Evolutionary conservation across 2,797 vertebrate genomes (phyloP), one percentile per base, ranked within the genome.

Genomic region (Pogoniulus pusillus): DNA sequence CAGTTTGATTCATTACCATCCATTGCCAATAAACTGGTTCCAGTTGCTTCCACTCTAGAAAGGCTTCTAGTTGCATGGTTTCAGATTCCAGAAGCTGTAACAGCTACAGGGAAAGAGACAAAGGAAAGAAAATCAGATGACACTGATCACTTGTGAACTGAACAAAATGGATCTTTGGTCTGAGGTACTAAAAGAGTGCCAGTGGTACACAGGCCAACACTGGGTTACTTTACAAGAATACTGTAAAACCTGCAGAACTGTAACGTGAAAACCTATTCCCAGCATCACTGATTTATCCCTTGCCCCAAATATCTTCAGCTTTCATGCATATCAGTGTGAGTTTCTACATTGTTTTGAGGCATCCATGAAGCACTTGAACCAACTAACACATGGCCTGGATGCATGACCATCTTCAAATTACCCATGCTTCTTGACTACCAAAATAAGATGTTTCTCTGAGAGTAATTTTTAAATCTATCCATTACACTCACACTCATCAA

Each of bases 1-100:
- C 23, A 89, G 22, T 34, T 66, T 82, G 75, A 74, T 60, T 69
- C 15, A 59, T 97, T 94, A 99, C 99, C 98, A 99, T 98, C 99
- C 99, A 99, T 68, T 95, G 97, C 98, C 98, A 99, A 95, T 98
- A 99, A 75, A 99, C 85, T 3, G 96, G 93, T 91, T 99, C 98
- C 82, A 96, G 86, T 24, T 83, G 94, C 80, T 97, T 98, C 99
- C 99, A 99, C 69, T 96, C 96, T 91, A 99, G 74, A 93, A 98
- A 98, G 1, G 98, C 97, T 95, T 98, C 97, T 34, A 99, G 94
- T 19, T 98, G 97, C 12, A 77, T 43, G 51, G 98, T 98, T 82
- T 99, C 98, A 12, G 53, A 64, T 87, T 96, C 96, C 91, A 98
- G 65, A 37, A 85, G 80, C 82, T 73, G 90, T 75, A 98, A 89